Conservation (phyloP, 2,797 vertebrate genomes). For the Chloroceryle inda region DNA sequence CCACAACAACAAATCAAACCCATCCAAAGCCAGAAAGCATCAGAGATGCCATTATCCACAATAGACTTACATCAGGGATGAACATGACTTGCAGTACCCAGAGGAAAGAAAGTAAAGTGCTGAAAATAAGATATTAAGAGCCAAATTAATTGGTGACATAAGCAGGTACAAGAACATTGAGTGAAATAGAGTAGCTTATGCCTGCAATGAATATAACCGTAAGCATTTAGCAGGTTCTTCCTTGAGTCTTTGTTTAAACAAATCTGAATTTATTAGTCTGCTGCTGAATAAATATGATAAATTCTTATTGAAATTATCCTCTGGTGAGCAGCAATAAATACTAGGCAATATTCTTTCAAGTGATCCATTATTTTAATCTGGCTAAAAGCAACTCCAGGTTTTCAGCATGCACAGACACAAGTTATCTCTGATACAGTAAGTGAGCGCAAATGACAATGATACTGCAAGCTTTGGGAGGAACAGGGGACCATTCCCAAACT, state of each 20-base stretch:
- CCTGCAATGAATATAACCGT: not conserved
- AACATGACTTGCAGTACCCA: constrained; percentile 6
- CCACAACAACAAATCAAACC: constrained; percentile 52
- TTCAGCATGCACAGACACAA: constrained; percentile 12
- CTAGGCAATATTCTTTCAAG: constrained; percentile 49
- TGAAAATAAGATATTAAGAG: constrained; percentile 60
- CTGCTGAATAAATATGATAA: constrained; percentile 72
- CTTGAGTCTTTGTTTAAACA: constrained; percentile 52
- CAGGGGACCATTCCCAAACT: not conserved
- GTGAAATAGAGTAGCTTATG: constrained; percentile 47
- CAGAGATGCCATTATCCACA: constrained; percentile 36
- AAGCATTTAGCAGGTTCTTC: constrained; percentile 47
- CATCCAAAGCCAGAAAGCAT: constrained; percentile 11
- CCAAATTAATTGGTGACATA: constrained; percentile 62
- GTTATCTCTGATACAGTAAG: not conserved
- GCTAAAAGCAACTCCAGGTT: constrained; percentile 27
- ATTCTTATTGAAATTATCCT: constrained; percentile 66
- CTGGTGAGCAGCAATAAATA: constrained; percentile 67
- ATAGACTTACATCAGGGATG: not conserved
- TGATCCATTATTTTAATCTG: constrained; percentile 61
- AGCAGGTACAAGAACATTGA: constrained; percentile 29
- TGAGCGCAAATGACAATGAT: not conserved
- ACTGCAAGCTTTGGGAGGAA: not conserved
- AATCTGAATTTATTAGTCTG: constrained; percentile 63
- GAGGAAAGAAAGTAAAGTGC: not conserved